phyloP scores from a whole-genome alignment of 92 coral and sea anemone genomes.

The Zoanthus solanderi region DNA sequence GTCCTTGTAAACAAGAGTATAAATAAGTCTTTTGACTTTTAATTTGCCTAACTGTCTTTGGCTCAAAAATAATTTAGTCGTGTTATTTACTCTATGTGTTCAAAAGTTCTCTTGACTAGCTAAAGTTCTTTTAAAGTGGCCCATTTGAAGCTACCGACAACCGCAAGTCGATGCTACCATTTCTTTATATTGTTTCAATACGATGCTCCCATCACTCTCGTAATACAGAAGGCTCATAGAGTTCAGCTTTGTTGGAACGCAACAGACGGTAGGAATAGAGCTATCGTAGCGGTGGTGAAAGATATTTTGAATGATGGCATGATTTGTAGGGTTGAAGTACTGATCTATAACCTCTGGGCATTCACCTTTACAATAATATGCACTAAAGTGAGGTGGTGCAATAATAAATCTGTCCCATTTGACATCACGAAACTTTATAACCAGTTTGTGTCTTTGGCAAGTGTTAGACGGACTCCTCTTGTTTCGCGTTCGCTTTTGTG shows the following conservation, averaged over 20 bases:
- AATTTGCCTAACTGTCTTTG: conserved; percentile 51
- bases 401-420: conserved; percentile 89
- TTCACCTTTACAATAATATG: conserved; percentile 88
- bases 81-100: conserved; percentile 32
- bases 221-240: conserved; percentile 87
- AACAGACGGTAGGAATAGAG: conserved; percentile 91
- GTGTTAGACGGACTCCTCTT: conserved; percentile 54
- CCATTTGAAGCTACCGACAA: conserved; percentile 73
- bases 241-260: conserved; percentile 95
- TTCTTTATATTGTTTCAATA: conserved; percentile 77
- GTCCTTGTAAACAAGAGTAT: conserved; percentile 53
- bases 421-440: conserved; percentile 86
- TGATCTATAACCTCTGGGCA: conserved; percentile 91
- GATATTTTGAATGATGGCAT: conserved; percentile 91
- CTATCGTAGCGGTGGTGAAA: conserved; percentile 86
- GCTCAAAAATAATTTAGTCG: conserved; percentile 41
- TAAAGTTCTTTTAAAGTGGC: neutral
- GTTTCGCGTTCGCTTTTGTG: conserved; percentile 59
- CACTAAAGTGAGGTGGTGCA: conserved; percentile 93
- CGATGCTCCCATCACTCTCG: conserved; percentile 87
- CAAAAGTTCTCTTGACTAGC: neutral
- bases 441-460: conserved; percentile 82
- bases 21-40: conserved; percentile 77
- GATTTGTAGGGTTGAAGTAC: conserved; percentile 81
- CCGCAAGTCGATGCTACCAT: conserved; percentile 97